These are phyloP conservation scores for Ctenicera cuprea DNA, from an alignment of 2,888 invertebrate genomes.

Conservation along the genomic window DNA sequence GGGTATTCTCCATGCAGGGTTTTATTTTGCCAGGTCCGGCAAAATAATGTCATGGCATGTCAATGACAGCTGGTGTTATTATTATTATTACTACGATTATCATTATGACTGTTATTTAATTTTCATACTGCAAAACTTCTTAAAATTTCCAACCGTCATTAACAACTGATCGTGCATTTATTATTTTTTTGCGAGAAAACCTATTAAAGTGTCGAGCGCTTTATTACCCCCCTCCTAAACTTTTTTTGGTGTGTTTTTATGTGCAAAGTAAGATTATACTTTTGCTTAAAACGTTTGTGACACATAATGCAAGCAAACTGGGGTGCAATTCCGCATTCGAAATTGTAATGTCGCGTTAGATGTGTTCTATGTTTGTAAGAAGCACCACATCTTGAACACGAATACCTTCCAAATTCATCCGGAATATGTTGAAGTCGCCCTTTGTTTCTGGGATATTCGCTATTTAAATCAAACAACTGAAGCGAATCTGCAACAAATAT, in stretches of 20 bases:
- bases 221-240: too few relatives aligned
- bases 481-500: conserved; percentile 21
- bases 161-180: too few relatives aligned
- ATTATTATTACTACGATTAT: too few relatives aligned
- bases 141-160: too few relatives aligned
- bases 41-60: too few relatives aligned
- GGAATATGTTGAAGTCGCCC: conserved; percentile 6
- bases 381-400: conserved; percentile 76
- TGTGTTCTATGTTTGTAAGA: conserved; percentile 77
- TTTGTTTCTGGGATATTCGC: background rate
- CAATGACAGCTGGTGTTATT: too few relatives aligned
- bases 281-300: conserved; percentile 55
- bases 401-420: conserved; percentile 55
- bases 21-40: too few relatives aligned
- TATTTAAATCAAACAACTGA: background rate
- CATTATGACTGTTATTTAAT: too few relatives aligned
- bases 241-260: background rate
- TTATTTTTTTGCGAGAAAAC: too few relatives aligned
- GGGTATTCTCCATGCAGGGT: too few relatives aligned
- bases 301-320: conserved; percentile 76
- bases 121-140: too few relatives aligned
- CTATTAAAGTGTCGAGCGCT: too few relatives aligned
- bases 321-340: conserved; percentile 78
- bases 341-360: conserved; percentile 75
- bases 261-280: conserved; percentile 63